Conservation (phyloP, 2,888 invertebrate genomes). For the Ischnura elegans region DNA sequence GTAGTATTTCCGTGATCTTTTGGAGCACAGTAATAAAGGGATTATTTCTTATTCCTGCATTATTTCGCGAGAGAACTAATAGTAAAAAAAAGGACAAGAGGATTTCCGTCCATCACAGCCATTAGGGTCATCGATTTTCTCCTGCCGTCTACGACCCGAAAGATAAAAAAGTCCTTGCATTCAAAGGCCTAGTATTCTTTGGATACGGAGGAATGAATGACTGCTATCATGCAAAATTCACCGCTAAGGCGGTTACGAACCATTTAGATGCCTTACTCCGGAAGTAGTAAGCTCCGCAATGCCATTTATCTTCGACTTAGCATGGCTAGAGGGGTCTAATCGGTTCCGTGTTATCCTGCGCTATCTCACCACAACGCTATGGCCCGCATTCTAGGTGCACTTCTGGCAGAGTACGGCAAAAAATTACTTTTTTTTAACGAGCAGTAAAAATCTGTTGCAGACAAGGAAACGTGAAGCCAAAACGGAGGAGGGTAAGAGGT, state of each 20-base stretch:
- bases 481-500: neutral
- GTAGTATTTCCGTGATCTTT: neutral
- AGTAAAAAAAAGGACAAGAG: neutral
- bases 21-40: neutral
- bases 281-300: conserved; percentile 31
- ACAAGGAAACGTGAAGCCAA: neutral
- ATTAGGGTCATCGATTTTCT: neutral
- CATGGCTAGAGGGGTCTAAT: conserved; percentile 18
- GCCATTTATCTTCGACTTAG: conserved; percentile 31
- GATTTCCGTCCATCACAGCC: neutral
- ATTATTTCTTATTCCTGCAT: neutral
- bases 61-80: neutral
- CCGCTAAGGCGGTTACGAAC: conserved; percentile 35
- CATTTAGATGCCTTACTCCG: conserved; percentile 15
- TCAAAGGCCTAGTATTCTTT: neutral
- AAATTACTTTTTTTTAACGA: neutral
- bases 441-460: neutral
- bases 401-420: neutral
- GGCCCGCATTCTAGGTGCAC: conserved; percentile 25
- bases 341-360: conserved; percentile 23
- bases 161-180: neutral
- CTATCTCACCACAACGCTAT: neutral
- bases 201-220: conserved; percentile 19
- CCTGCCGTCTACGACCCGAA: neutral
- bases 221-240: conserved; percentile 16